Evolutionary conservation across 2,113 vertebrate species (phyloP).

Genomic region (Corynorhinus townsendii): DNA sequence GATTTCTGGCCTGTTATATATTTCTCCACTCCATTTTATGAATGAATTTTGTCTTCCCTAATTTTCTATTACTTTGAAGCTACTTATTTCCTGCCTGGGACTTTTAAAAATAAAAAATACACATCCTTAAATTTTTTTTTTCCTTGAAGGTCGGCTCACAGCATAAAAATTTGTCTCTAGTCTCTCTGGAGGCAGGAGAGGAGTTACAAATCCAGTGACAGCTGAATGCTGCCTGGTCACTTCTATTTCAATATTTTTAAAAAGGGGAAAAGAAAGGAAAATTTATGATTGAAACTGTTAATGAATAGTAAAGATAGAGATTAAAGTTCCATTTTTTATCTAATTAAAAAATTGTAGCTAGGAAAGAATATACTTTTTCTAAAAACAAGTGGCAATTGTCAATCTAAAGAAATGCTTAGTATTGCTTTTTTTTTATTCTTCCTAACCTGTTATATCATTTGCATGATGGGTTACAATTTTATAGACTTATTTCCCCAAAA

Average conservation of each 20-base stretch:
- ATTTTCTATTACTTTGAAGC: conserved; percentile 26
- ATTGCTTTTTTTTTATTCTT: conserved; percentile 22
- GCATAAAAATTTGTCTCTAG: not conserved
- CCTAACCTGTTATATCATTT: not conserved
- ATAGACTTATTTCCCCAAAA: conserved; percentile 11
- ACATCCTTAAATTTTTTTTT: not conserved
- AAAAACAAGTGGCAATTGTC: not conserved
- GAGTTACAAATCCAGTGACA: not conserved
- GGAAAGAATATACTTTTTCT: conserved; percentile 9
- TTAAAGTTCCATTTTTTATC: not conserved
- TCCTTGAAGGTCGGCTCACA: not conserved
- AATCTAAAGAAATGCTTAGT: conserved; percentile 16
- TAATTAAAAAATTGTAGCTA: not conserved
- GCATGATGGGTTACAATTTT: not conserved
- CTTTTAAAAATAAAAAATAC: not conserved
- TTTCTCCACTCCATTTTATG: conserved; percentile 12
- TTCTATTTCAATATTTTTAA: conserved; percentile 10
- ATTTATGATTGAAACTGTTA: not conserved
- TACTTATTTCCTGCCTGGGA: conserved; percentile 31
- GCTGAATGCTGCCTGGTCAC: not conserved
- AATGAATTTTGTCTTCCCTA: conserved; percentile 28
- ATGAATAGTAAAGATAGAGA: not conserved
- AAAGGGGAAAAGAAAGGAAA: not conserved
- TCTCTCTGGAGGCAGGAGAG: not conserved
- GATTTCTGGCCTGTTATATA: not conserved